Percentiles rank a stretch among this genome's conserved stretches.
phyloP scores from a whole-genome alignment of 2,113 vertebrate genomes.

The Urocynchramus pylzowi region DNA sequence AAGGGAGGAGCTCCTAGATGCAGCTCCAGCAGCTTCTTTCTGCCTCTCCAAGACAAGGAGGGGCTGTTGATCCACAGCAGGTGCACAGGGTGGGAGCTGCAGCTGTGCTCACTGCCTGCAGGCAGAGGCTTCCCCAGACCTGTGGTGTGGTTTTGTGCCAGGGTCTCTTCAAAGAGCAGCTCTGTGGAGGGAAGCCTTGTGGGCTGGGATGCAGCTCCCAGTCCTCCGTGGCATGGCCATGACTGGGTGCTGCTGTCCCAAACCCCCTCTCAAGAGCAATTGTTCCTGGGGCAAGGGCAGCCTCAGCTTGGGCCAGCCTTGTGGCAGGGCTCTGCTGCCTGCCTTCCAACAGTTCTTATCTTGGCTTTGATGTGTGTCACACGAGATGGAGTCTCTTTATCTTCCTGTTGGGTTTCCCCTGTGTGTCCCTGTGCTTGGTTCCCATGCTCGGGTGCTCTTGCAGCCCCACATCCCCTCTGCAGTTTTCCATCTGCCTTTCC shows the following conservation, averaged over 20 bases:
- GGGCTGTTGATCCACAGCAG: not conserved
- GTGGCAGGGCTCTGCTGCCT: not conserved
- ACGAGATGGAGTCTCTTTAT: not conserved
- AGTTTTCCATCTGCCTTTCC: not conserved
- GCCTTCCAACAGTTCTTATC: not conserved
- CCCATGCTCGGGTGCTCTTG: fast-evolving
- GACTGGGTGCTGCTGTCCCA: not conserved
- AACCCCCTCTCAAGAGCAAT: fast-evolving
- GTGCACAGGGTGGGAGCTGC: not conserved
- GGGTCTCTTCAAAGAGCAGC: not conserved
- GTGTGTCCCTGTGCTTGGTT: not conserved
- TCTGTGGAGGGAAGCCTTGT: not conserved
- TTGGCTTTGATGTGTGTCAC: not conserved
- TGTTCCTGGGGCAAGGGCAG: not conserved
- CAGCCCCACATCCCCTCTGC: fast-evolving
- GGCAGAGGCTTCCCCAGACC: not conserved
- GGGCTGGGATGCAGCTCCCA: not conserved
- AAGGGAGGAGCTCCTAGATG: not conserved
- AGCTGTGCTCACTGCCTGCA: not conserved
- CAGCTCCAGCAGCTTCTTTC: not conserved
- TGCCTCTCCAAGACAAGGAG: not conserved
- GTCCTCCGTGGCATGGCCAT: not conserved
- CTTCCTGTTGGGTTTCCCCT: not conserved
- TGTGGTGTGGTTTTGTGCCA: fast-evolving
- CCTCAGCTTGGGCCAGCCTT: not conserved